Base-by-base conservation (phyloP, 2,888 invertebrate genomes). In the Orthonevra nobilis region DNA sequence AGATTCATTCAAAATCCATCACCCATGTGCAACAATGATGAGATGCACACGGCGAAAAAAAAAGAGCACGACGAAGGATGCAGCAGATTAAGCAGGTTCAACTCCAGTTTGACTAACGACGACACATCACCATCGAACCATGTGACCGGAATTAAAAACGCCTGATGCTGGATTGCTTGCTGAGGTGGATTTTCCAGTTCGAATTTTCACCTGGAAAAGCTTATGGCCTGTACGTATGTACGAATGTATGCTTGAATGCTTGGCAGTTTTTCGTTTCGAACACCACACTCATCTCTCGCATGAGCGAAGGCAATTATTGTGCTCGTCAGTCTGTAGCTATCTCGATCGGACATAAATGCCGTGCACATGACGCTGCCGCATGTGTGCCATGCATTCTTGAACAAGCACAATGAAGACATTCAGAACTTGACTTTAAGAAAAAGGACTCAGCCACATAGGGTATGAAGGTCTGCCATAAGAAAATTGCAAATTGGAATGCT, bases 181-280 rank as follows among this genome's bases (percentile, higher is more conserved):
- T 60, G 66, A 61, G 61, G 54, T 30, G 64, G 26, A 79, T 79
- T 72, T 79, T 79, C 79, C 73, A 73, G 73, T 68, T 79, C 79
- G 60, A 68, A 63, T n/a, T 79, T 73, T 66, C 54, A 68, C 42
- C 56, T 79, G 61, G 48, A 64, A n/a, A n/a, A n/a, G n/a, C n/a
- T n/a, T n/a, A n/a, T n/a, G n/a, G n/a, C n/a, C n/a, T n/a, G n/a
- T n/a, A n/a, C n/a, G n/a, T n/a, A n/a, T n/a, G n/a, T n/a, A n/a
- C n/a, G n/a, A n/a, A n/a, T n/a, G n/a, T n/a, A n/a, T n/a, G n/a
- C n/a, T n/a, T n/a, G n/a, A n/a, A n/a, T n/a, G n/a, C n/a, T n/a
- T n/a, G n/a, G n/a, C n/a, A n/a, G n/a, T n/a, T n/a, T n/a, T n/a
- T n/a, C n/a, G n/a, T n/a, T n/a, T n/a, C n/a, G n/a, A 23, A 23